Evolutionary conservation across 2,113 vertebrate genomes (phyloP), one percentile per base, ranked within the genome.

Genomic region (Thalassarche chlororhynchos): DNA sequence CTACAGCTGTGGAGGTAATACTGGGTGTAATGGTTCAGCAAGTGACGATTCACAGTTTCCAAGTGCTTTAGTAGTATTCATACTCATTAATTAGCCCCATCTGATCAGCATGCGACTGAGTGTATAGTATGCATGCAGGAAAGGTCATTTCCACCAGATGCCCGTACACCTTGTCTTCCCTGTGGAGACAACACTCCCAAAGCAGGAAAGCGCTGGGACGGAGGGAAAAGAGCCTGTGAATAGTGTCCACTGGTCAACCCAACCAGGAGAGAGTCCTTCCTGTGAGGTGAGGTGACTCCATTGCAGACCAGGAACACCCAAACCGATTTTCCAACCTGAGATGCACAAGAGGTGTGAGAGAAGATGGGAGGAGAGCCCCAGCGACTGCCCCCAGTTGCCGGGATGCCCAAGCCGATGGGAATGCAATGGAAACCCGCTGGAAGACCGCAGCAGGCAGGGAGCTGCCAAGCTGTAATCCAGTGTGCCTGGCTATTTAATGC

Each of bases 331-430:
- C 21, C 60, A 42, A 57, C 32, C n/a, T 4, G 28, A 49, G 57
- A 24, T 20, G 3, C 29, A 19, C 6, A 65, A 40, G 64, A 75
- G 20, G 11, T 8, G 4, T 18, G 19, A 65, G 34, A 80, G 36
- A 49, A 76, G 52, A 11, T 8, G 54, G 6, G 18, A 82, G 24
- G 26, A 75, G 72, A 78, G 12, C 29, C n/a, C 26, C 47, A n/a
- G 60, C 1, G 0, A 3, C 20, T 1, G 0, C 4, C 55, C 5
- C 49, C 18, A 13, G 16, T 5, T 4, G 0, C 46, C 3, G 6
- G 44, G 26, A 10, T 60, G 51, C 47, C 24, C 58, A 21, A 34
- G 44, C 5, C 0, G 0, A 8, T 7, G 40, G 46, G 44, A 40
- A 78, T 34, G 44, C 40, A 40, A 5, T 0, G 29, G 76, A 44